Base-by-base conservation (phyloP, 2,888 invertebrate species). In the Dicranocentrus wangi region DNA sequence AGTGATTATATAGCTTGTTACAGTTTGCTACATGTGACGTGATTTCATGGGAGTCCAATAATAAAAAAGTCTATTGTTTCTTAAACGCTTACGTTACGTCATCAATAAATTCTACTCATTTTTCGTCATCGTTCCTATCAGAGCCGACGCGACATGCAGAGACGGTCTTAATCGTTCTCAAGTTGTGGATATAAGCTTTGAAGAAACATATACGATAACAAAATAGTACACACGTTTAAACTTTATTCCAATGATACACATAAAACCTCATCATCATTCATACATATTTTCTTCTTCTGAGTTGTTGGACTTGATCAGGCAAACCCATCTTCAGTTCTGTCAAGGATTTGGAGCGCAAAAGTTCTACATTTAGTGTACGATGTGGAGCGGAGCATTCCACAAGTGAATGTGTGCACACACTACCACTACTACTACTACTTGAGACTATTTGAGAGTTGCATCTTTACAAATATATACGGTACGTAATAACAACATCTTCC, bases 291-390 rank as follows among this genome's bases (percentile, higher is more conserved):
- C 39, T 13, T 8, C 13, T 39, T 7, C 39, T 8, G 13, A 7
- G 13, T 8, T 7, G 7, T 39, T 13, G 39, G 58, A 58, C 15
- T 23, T 25, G 58, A 23, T 58, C 25, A 58, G n/a, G 25, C 39
- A 63, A 21, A 10, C 7, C 10, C 8, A 66, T 66, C 66, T 47
- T 43, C 7, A 25, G 42, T 28, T 13, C 55, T 70, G 69, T 55
- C 55, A 70, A 55, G 55, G 69, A 70, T 70, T 70, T 70, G 69
- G 69, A 70, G 69, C 69, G 69, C 53, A 70, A 70, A 70, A 70
- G 69, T 53, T n/a, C n/a, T 68, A 70, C 55, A 55, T 51, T 68
- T 51, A 51, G 13, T 39, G 39, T 13, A 51, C 27, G 53, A 53
- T 70, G 69, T 70, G 55, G 69, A 70, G 55, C 69, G 51, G 68